Evolutionary conservation across 2,888 invertebrate genomes (phyloP), one percentile per base, ranked within the genome.

Genomic region (Ommatoiulus sabulosus): DNA sequence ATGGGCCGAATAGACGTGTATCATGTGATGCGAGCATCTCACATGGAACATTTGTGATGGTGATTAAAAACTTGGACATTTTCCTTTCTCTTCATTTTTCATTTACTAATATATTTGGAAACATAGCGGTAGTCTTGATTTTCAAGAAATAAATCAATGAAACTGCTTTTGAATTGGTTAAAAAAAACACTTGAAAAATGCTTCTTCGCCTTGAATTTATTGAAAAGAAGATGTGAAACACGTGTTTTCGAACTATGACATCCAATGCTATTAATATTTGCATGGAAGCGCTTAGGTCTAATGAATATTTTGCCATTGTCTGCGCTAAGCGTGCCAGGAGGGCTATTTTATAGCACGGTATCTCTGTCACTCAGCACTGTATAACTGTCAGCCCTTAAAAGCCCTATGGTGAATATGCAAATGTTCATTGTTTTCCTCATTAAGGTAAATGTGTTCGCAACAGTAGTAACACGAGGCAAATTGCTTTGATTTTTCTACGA

Each of bases 401-500:
- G 80, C 80, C 80, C 80, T 80, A 80, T 43, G 80, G 80, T 80
- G 80, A 80, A 80, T 24, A 80, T 80, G 80, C 80, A 80, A 80
- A 80, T 80, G 35, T 80, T 80, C 80, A 35, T 80, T 35, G 80
- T 80, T 80, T 80, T 80, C 80, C 35, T 80, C 80, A 80, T 80
- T 80, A 80, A 80, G 80, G 80, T 43, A 80, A 35, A 24, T 24
- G 72, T 24, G 24, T 8, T 10, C 7, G 24, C 24, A n/a, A 63
- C 63, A 7, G 20, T 3, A 80, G 80, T 80, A 80, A 35, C 80
- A 80, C 35, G 35, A 35, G 4, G 80, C 80, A 35, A 80, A 80
- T 80, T 80, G 80, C 80, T 80, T 43, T 80, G 80, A 80, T 35
- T 80, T 80, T 80, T 80, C 80, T 80, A 80, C 80, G 80, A 80